Evolutionary conservation across 2,797 vertebrate genomes (phyloP), one percentile per base, ranked within the genome.

Genomic region (Perodicticus potto): DNA sequence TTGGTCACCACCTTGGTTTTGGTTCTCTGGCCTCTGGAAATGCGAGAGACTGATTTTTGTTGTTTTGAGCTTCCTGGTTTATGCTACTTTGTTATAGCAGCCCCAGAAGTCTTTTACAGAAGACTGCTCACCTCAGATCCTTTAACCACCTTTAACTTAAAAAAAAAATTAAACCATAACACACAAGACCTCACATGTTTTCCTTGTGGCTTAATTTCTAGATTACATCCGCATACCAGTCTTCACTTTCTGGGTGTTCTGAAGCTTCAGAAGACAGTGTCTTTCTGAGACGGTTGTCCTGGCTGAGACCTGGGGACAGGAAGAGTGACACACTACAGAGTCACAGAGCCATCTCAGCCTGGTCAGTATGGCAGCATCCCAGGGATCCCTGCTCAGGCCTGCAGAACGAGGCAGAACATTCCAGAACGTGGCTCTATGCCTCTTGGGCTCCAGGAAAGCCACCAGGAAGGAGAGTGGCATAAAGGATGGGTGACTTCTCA

Each of bases 81-180:
- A 49, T 67, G 27, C 23, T 7, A 3, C 49, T 43, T 76, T n/a
- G 3, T 14, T 55, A 55, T 0, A 1, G 80, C 14, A 77, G 29
- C 63, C 67, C 34, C 0, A 0, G 4, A 69, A 43, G 37, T 76
- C 32, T 29, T 40, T n/a, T 14, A 5, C 1, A 25, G 29, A 32
- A 13, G 73, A 19, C 45, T 65, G 89, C 73, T 57, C 7, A 37
- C 10, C 5, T 23, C 1, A 27, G 34, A 2, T 55, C 14, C 32
- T 37, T 43, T 27, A 34, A 61, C 13, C 19, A 4, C 49, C 67
- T 95, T 76, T 29, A 78, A 84, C 19, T 70, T 81, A 63, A 49
- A 43, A 19, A 40, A 34, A 40, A 43, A 81, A 69, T 45, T 12
- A 3, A 78, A 85, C 43, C 23, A 61, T 49, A 72, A 5, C 14